A percentile compares a stretch with the other conserved stretches of the same genome.
These are phyloP conservation scores for Dicrurus megarhynchus DNA, from an alignment of 2,113 vertebrate species.

Conservation along the genomic window DNA sequence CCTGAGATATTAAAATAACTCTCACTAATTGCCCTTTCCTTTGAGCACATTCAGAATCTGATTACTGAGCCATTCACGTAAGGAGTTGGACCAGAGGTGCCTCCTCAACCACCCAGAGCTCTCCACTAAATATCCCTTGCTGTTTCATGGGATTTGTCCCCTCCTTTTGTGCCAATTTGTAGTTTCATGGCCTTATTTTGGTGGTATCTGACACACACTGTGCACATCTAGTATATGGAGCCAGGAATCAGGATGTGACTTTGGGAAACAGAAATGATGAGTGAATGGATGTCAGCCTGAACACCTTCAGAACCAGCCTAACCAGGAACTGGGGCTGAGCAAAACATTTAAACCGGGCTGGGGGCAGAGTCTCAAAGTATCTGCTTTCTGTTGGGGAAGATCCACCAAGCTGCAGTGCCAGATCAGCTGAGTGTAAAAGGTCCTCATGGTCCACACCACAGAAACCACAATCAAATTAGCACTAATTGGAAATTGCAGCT, in stretches of 20 bases:
- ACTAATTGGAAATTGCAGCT: slow-evolving; percentile 35
- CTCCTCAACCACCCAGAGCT: neutral
- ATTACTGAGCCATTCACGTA: neutral
- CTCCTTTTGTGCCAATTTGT: neutral
- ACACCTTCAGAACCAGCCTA: neutral
- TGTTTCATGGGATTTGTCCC: neutral
- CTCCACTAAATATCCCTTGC: neutral
- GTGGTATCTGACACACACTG: fast-evolving
- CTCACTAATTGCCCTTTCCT: neutral
- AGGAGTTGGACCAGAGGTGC: neutral
- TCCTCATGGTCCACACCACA: neutral
- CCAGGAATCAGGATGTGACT: neutral
- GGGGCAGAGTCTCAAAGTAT: neutral
- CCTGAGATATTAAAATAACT: neutral
- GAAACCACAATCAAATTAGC: slow-evolving; percentile 46
- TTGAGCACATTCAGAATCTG: neutral
- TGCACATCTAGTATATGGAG: neutral
- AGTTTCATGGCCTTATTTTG: neutral
- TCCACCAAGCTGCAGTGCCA: neutral
- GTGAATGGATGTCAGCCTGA: neutral
- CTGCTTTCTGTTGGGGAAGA: neutral
- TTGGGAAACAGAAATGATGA: neutral
- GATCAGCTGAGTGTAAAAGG: neutral
- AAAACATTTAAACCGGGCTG: neutral
- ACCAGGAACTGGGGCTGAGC: neutral